Percentiles rank a stretch among this genome's conserved stretches.
Evolutionary conservation across 1,140 invertebrate genomes (phyloP).

Genomic region (Zaprionus davidi): DNA sequence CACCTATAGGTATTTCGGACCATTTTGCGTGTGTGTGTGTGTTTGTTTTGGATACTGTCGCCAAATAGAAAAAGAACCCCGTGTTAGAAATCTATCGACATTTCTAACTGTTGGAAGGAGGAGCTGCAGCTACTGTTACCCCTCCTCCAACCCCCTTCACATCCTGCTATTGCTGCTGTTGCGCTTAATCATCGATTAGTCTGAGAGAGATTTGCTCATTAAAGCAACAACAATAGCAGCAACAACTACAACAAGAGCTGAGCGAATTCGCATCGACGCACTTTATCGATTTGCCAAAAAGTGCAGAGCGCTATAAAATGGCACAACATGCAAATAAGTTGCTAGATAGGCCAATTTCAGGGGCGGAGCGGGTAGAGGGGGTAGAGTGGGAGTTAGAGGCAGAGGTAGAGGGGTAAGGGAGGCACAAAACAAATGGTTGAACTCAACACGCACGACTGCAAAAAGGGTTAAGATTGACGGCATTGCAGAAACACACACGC

Average conservation of each 20-base stretch:
- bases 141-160: background rate
- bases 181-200: conserved; percentile 46
- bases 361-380: background rate
- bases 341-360: conserved; percentile 44
- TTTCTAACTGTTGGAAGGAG: background rate
- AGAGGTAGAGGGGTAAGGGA: background rate
- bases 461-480: conserved; percentile 77
- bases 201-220: conserved; percentile 33
- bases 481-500: conserved; percentile 37
- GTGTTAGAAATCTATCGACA: conserved; percentile 34
- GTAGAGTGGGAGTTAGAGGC: background rate
- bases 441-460: conserved; percentile 56
- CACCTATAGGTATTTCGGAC: conserved; percentile 53
- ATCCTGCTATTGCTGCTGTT: background rate
- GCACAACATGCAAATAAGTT: conserved; percentile 73
- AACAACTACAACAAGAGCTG: background rate
- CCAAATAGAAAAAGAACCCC: conserved; percentile 61
- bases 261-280: conserved; percentile 31
- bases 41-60: conserved; percentile 73
- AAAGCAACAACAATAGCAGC: conserved; percentile 13
- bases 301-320: conserved; percentile 51
- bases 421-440: conserved; percentile 17
- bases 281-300: conserved; percentile 52
- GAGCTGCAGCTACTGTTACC: background rate
- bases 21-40: conserved; percentile 61